A percentile compares a stretch with the other conserved stretches of the same genome.
Evolutionary conservation across 30 jellyfish, hydroid and myxozoan species (phyloP).

Genomic region (Aurelia sp.): DNA sequence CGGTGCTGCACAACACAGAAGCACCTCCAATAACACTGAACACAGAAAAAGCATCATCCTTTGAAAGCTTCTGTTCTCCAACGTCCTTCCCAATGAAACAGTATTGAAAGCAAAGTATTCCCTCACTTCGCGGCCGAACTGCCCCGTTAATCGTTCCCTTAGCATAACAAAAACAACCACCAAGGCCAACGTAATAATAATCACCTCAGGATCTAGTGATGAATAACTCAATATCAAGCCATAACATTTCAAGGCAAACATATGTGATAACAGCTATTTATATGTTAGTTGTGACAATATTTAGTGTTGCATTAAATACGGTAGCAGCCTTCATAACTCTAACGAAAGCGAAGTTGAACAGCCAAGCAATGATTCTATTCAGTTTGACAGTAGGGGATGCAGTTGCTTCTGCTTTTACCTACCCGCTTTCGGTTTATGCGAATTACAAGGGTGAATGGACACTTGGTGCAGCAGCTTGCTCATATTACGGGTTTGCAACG

Average conservation of each 20-base stretch:
- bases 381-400: conserved; percentile 39
- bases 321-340: conserved; percentile 20
- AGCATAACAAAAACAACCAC: too few species aligned
- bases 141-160: too few species aligned
- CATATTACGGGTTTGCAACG: conserved; percentile 28
- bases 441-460: conserved; percentile 12
- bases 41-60: too few species aligned
- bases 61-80: too few species aligned
- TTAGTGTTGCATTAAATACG: not conserved
- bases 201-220: too few species aligned
- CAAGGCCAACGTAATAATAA: too few species aligned
- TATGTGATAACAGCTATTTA: conserved; percentile 8
- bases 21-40: too few species aligned
- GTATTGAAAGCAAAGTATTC: too few species aligned
- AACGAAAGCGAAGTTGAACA: not conserved
- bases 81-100: too few species aligned
- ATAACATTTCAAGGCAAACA: not conserved
- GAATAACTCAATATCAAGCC: too few species aligned
- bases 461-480: conserved; percentile 18
- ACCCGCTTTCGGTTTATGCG: conserved; percentile 32
- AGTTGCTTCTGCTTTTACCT: not conserved
- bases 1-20: too few species aligned
- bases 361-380: conserved; percentile 30
- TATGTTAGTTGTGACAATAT: not conserved
- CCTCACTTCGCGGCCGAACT: too few species aligned